These are phyloP conservation scores for Clarias magur DNA, from an alignment of 2,113 vertebrate genomes.

Conservation along the genomic window DNA sequence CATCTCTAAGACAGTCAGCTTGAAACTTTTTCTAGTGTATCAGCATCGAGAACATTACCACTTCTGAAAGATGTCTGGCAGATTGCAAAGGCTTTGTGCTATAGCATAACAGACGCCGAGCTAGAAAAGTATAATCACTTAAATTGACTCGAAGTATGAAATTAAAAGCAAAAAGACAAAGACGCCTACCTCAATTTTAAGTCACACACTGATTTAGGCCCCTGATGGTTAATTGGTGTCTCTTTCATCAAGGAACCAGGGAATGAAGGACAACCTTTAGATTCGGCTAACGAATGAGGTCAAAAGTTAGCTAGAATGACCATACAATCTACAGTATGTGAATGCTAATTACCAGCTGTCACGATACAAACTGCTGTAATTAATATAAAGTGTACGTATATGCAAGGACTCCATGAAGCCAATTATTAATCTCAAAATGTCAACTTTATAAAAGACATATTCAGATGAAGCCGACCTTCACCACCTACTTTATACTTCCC, in stretches of 20 bases:
- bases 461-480: too few species aligned
- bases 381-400: neutral
- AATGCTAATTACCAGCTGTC: neutral
- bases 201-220: neutral
- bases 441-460: neutral
- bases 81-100: neutral
- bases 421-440: neutral
- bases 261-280: neutral
- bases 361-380: neutral
- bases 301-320: neutral
- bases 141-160: neutral
- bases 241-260: neutral
- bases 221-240: neutral
- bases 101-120: neutral
- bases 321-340: neutral
- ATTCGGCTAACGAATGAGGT: neutral
- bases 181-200: neutral
- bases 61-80: neutral
- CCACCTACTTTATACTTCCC: too few species aligned
- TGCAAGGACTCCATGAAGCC: neutral
- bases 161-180: neutral
- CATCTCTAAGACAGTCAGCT: slow-evolving; percentile 25
- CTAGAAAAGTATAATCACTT: neutral
- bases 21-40: slow-evolving; percentile 4
- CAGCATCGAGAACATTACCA: neutral